Percentiles rank a stretch among this genome's conserved stretches.
Conservation (phyloP, 2,888 invertebrate genomes). For the Chrysolina haemoptera region DNA sequence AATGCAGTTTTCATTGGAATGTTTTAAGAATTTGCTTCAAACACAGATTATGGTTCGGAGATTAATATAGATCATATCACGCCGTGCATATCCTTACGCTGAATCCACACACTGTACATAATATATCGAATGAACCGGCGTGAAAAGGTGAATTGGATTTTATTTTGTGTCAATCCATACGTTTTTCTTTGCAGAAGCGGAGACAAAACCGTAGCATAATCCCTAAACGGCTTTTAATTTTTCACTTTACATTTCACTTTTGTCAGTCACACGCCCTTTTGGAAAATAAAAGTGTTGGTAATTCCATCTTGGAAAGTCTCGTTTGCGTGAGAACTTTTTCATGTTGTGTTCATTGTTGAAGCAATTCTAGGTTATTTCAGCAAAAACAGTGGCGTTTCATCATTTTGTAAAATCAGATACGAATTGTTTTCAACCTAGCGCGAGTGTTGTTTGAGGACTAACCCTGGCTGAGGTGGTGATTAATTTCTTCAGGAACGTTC, state of each 20-base stretch:
- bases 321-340: neutral
- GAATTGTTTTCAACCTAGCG: too few relatives aligned
- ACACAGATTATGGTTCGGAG: too few relatives aligned
- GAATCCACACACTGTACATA: too few relatives aligned
- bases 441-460: too few relatives aligned
- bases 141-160: too few relatives aligned
- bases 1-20: too few relatives aligned
- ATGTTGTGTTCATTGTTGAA: neutral
- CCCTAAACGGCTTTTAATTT: constrained; percentile 6
- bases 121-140: too few relatives aligned
- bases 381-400: neutral
- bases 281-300: neutral
- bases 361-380: neutral
- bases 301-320: neutral
- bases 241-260: neutral
- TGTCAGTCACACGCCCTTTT: neutral
- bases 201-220: constrained; percentile 1
- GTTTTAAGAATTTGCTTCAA: too few relatives aligned
- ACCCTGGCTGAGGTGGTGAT: too few relatives aligned
- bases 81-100: too few relatives aligned
- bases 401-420: neutral
- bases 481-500: too few relatives aligned
- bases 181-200: constrained; percentile 6
- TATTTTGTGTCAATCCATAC: neutral
- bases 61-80: too few relatives aligned